A percentile compares a stretch with the other conserved stretches of the same genome.
phyloP scores from a whole-genome alignment of 2,113 vertebrate species.

The Sceloporus undulatus region DNA sequence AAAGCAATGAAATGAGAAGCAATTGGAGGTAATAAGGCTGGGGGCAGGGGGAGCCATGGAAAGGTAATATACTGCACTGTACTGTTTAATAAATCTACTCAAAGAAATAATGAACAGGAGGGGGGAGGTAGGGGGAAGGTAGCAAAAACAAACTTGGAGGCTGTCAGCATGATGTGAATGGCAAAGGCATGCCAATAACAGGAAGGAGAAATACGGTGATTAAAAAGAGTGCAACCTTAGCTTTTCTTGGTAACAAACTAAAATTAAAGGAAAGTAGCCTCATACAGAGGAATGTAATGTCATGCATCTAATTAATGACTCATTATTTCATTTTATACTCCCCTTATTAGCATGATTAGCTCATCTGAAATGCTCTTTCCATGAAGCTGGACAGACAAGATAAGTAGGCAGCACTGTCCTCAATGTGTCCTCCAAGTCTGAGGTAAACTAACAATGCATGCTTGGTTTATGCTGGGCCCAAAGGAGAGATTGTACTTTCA shows the following conservation, averaged over 20 bases:
- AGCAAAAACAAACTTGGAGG: rapidly evolving
- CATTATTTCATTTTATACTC: slow-evolving; percentile 4
- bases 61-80: background rate
- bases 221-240: slow-evolving; percentile 3
- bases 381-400: background rate
- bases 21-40: slow-evolving; percentile 20
- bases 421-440: too few species aligned
- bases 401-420: background rate
- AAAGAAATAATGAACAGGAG: slow-evolving; percentile 40
- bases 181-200: background rate
- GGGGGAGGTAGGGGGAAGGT: slow-evolving; percentile 10
- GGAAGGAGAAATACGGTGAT: background rate
- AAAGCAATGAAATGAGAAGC: slow-evolving; percentile 49
- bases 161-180: slow-evolving; percentile 1
- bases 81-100: rapidly evolving
- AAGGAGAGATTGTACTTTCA: background rate
- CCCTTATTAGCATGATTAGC: background rate
- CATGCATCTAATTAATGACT: background rate
- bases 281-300: background rate
- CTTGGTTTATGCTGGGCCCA: too few species aligned
- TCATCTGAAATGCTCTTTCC: slow-evolving; percentile 5
- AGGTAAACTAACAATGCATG: too few species aligned
- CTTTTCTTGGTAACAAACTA: slow-evolving; percentile 20
- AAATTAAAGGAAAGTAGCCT: slow-evolving; percentile 24
- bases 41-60: background rate